Evolutionary conservation across 1,140 invertebrate species (phyloP).

Genomic region (Nixonia krombeini): DNA sequence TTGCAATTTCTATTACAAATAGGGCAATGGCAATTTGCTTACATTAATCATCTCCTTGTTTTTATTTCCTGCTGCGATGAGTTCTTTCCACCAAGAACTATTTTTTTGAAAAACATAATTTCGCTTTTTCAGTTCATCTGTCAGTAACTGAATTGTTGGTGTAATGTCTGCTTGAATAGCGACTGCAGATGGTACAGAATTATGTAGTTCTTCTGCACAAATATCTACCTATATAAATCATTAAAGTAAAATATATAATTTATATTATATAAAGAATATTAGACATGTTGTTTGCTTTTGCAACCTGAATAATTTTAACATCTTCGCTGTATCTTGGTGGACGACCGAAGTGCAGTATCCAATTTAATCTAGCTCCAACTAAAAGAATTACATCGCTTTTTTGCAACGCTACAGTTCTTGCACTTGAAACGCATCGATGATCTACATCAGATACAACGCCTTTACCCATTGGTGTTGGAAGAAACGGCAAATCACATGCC

Average conservation of each 20-base stretch:
- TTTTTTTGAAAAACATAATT: conserved; percentile 65
- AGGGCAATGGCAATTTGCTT: background rate
- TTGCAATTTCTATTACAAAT: background rate
- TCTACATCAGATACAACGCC: conserved; percentile 91
- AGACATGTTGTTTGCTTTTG: no score
- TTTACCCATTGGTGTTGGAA: conserved; percentile 97
- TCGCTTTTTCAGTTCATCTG: conserved; percentile 49
- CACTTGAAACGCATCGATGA: conserved; percentile 83
- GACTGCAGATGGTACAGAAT: conserved; percentile 83
- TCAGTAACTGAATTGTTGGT: conserved; percentile 77
- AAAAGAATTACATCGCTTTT: conserved; percentile 91
- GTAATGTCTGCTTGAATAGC: conserved; percentile 86
- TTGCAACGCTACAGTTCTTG: conserved; percentile 87
- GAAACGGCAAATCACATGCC: conserved; percentile 84
- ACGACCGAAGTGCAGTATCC: conserved; percentile 97
- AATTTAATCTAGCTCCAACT: conserved; percentile 93
- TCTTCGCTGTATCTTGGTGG: conserved; percentile 85
- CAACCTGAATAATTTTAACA: conserved; percentile 93
- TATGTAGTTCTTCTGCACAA: conserved; percentile 91
- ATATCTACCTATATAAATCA: conserved; percentile 82
- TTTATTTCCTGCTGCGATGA: conserved; percentile 72
- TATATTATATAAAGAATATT: no score
- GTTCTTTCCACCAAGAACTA: conserved; percentile 75
- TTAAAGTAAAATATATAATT: no score
- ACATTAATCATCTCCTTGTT: conserved; percentile 74